Evolutionary conservation across 1,140 invertebrate genomes (phyloP), one percentile per base, ranked within the genome.

Genomic region (Meloidogyne hapla): DNA sequence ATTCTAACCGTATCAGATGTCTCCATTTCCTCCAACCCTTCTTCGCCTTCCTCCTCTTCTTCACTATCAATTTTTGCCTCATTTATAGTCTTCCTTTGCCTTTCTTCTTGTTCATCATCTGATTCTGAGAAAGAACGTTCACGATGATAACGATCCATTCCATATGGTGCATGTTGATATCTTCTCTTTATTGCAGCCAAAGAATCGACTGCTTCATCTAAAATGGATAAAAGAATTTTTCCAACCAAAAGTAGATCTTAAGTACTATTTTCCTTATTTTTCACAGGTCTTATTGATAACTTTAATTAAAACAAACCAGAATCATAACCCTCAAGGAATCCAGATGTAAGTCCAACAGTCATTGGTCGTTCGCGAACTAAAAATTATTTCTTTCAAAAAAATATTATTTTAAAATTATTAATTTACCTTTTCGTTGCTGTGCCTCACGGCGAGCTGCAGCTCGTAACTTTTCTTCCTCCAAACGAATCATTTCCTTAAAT

Each of bases 401-500:
- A n/a, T 9, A n/a, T n/a, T n/a, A 56, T 56, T 3, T 33, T 5
- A n/a, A 56, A 21, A 56, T n/a, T 56, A 56, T 33, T 33, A 56
- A 5, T 56, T 56, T n/a, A 56, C 48, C 48, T 21, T 74, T 69
- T 26, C 80, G 70, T 67, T 83, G 84, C 28, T 78, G 77, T 1
- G 83, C 69, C 70, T 85, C 83, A 48, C 85, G 69, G 6, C 85
- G 48, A 12, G 76, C 79, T 2, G 71, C 63, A 18, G 86, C 85
- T 45, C 85, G 83, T 13, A 86, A 74, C 18, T 77, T 62, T 70
- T 86, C 86, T 67, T 86, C 85, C 71, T 86, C 85, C 66, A 77
- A 80, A 9, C 81, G 71, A 62, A 87, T 79, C n/a, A 80, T 71
- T n/a, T 85, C 83, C 84, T 87, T 28, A 38, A 83, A n/a, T n/a